Evolutionary conservation across 53 echinoderm and acorn worm species (phyloP).

Genomic region (Holothuria scabra): DNA sequence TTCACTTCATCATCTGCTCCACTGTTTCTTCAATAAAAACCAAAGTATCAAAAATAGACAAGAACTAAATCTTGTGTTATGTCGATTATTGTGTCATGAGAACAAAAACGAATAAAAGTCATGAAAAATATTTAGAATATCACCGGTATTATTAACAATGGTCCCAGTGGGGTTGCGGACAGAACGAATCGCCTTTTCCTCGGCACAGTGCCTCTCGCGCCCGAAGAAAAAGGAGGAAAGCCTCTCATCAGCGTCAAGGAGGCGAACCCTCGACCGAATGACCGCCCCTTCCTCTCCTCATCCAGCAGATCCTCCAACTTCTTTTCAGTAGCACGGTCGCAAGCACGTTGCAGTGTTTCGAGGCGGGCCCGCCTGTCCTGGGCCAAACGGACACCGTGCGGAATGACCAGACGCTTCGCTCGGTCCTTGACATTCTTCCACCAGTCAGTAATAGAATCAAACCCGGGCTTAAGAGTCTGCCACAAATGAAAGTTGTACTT

Average conservation of each 20-base stretch:
- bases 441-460: conserved; percentile 18
- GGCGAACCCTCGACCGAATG: no score
- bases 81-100: no score
- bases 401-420: not conserved
- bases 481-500: not conserved
- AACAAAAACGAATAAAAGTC: conserved; percentile 28
- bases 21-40: no score
- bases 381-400: conserved; percentile 1
- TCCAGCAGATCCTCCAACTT: not conserved
- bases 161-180: not conserved
- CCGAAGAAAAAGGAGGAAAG: not conserved
- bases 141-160: not conserved
- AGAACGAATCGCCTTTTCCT: conserved; percentile 14
- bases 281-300: no score
- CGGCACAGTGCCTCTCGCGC: not conserved
- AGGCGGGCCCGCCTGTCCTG: not conserved
- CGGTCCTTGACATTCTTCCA: conserved; percentile 25
- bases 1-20: no score
- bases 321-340: not conserved
- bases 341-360: not conserved
- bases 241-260: no score
- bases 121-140: conserved; percentile 12
- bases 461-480: conserved; percentile 2
- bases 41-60: conserved; percentile 50
- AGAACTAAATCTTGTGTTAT: no score